Percentiles rank a stretch among this genome's conserved stretches.
phyloP scores from a whole-genome alignment of 2,797 vertebrate species.

The Acipenser oxyrinchus region DNA sequence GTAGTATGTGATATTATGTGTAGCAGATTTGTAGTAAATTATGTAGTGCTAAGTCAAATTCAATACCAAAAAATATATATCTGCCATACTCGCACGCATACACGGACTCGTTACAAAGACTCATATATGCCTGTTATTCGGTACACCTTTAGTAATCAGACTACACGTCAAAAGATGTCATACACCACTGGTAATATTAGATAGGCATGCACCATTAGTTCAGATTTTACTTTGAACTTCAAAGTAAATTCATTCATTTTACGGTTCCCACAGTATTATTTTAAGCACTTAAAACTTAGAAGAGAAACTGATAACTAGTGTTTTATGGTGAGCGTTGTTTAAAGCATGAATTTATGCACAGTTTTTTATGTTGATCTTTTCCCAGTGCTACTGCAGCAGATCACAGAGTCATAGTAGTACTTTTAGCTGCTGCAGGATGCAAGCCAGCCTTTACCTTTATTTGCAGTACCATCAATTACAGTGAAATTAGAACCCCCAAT shows the following conservation, averaged over 20 bases:
- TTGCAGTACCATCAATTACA: constrained; percentile 33
- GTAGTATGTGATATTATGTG: too few species aligned
- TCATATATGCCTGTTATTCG: too few species aligned
- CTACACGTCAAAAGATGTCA: too few species aligned
- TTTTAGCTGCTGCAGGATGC: constrained; percentile 8
- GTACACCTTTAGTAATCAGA: too few species aligned
- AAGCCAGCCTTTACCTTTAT: constrained; percentile 16
- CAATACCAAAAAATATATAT: too few species aligned
- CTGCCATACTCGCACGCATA: too few species aligned
- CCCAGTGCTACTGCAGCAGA: constrained; percentile 23
- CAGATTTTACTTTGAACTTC: constrained; percentile 15
- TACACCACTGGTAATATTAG: too few species aligned
- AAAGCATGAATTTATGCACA: constrained; percentile 31
- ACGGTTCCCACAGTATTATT: constrained; percentile 26
- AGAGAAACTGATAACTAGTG: constrained; percentile 20
- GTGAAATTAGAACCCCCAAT: constrained; percentile 21
- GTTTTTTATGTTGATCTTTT: constrained; percentile 35
- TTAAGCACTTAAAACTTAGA: constrained; percentile 31
- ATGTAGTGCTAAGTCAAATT: too few species aligned
- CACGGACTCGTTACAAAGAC: too few species aligned
- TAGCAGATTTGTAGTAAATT: too few species aligned
- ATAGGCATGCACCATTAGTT: neutral
- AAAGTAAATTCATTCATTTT: constrained; percentile 20
- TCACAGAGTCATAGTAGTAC: constrained; percentile 1
- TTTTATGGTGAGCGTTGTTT: constrained; percentile 12